Evolutionary conservation across 1,140 invertebrate species (phyloP), one percentile per base, ranked within the genome.

Genomic region (Eumeta japonica): DNA sequence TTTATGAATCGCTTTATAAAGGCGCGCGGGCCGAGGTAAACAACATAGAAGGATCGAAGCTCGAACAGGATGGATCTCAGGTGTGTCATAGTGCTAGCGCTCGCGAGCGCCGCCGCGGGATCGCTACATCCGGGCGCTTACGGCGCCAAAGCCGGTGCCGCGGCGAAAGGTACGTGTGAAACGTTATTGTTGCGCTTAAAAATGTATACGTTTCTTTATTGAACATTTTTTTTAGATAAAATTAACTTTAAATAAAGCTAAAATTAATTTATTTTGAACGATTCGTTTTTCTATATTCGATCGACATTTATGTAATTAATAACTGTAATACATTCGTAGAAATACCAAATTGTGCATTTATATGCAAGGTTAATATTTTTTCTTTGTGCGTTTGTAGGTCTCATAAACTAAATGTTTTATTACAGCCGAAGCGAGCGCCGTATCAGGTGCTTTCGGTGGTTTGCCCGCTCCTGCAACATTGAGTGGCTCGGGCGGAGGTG

Each of bases 1-100:
- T 67, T 67, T 66, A 56, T 65, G 62, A 52, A 55, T 66, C 49
- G 65, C 60, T 68, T 68, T 73, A 73, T 73, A 73, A 70, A 68
- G 53, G 50, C 58, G 42, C 46, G 40, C 46, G 43, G 38, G 42
- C 39, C 37, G 46, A 43, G 46, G 50, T 45, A 45, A 59, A 53
- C 48, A 58, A 50, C 56, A 71, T 61, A 63, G 52, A 61, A 48
- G 45, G 49, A 53, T 41, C 51, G 50, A 62, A 62, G 70, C 58
- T 67, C 56, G 57, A 53, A 38, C 34, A 53, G 48, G 54, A 70
- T 67, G 70, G 62, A 66, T 63, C 58, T 60, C 55, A 50, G 41
- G 41, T 55, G 52, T 48, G 57, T 49, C 30, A 39, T 64, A 34
- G 53, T 64, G 44, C 49, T 67, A 28, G 33, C 46, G 28, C 28